Evolutionary conservation across 1,140 invertebrate species (phyloP).

Genomic region (Cataglyphis hispanica): DNA sequence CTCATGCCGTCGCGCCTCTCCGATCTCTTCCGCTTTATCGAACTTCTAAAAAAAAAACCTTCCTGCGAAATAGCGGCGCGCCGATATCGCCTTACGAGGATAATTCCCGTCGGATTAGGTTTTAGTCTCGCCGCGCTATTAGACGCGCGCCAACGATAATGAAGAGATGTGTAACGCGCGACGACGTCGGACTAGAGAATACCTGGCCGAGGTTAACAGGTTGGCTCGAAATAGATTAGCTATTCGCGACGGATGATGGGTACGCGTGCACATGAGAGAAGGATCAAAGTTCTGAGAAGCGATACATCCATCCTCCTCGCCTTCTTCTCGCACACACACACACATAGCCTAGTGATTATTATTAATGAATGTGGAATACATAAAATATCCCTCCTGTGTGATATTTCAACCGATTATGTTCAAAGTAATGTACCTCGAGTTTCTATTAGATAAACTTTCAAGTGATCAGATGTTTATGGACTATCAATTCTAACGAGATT

Average conservation of each 20-base stretch:
- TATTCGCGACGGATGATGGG: slow-evolving; percentile 16
- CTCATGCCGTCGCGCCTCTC: background rate
- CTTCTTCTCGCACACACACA: background rate
- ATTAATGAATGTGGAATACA: slow-evolving; percentile 2
- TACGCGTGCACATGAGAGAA: background rate
- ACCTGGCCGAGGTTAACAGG: slow-evolving; percentile 13
- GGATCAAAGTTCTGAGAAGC: background rate
- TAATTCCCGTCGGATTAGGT: slow-evolving; percentile 35
- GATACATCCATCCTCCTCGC: background rate
- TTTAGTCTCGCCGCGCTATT: slow-evolving; percentile 1
- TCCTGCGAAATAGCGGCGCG: background rate
- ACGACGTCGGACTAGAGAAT: background rate
- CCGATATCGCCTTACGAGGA: background rate
- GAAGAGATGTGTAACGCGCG: slow-evolving; percentile 24
- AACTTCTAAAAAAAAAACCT: background rate
- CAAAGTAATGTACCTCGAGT: background rate
- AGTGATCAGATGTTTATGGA: background rate
- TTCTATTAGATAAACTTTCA: background rate
- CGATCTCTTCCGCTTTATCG: background rate
- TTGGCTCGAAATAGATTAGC: slow-evolving; percentile 24
- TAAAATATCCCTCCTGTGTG: background rate
- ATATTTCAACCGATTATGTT: slow-evolving; percentile 19
- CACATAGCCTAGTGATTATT: slow-evolving; percentile 17
- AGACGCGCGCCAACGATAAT: slow-evolving; percentile 26
- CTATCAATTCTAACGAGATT: background rate